Conservation (phyloP, 2,888 invertebrate genomes). For the Chloroclystis v-ata region DNA sequence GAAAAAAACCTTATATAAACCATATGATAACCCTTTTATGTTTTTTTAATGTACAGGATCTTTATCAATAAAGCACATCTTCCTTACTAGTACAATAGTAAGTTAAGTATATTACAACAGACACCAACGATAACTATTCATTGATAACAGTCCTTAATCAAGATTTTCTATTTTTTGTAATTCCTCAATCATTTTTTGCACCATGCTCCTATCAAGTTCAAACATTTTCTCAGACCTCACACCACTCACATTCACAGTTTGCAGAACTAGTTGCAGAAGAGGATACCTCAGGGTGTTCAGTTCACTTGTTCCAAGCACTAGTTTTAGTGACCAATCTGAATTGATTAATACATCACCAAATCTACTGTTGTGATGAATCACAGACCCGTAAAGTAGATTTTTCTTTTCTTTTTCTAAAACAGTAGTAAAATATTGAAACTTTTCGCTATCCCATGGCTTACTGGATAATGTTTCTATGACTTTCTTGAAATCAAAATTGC, state of each 20-base stretch:
- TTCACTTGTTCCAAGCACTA: slow-evolving; percentile 55
- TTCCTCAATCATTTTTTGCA: slow-evolving; percentile 45
- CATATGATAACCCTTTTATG: too few relatives aligned
- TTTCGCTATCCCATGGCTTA: slow-evolving; percentile 38
- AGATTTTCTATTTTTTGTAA: slow-evolving; percentile 40
- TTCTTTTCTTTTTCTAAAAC: slow-evolving; percentile 38
- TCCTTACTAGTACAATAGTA: too few relatives aligned
- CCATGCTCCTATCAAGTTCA: slow-evolving; percentile 52
- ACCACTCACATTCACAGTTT: slow-evolving; percentile 36
- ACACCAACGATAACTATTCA: too few relatives aligned
- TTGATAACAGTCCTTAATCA: too few relatives aligned
- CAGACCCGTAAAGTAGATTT: slow-evolving; percentile 39
- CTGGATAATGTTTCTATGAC: slow-evolving; percentile 30
- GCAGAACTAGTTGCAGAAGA: slow-evolving; percentile 47
- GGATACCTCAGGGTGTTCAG: slow-evolving; percentile 51
- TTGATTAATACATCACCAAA: slow-evolving; percentile 44
- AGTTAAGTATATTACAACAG: too few relatives aligned
- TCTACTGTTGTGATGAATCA: slow-evolving; percentile 43
- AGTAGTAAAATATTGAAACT: slow-evolving; percentile 31
- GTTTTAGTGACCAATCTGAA: slow-evolving; percentile 56
- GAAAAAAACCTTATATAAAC: too few relatives aligned
- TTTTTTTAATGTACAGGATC: too few relatives aligned
- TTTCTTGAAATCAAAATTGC: slow-evolving; percentile 37
- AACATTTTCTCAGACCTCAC: slow-evolving; percentile 35
- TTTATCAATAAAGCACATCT: too few relatives aligned